Conservation (phyloP, 2,888 invertebrate genomes). For the Torymus texanus region DNA sequence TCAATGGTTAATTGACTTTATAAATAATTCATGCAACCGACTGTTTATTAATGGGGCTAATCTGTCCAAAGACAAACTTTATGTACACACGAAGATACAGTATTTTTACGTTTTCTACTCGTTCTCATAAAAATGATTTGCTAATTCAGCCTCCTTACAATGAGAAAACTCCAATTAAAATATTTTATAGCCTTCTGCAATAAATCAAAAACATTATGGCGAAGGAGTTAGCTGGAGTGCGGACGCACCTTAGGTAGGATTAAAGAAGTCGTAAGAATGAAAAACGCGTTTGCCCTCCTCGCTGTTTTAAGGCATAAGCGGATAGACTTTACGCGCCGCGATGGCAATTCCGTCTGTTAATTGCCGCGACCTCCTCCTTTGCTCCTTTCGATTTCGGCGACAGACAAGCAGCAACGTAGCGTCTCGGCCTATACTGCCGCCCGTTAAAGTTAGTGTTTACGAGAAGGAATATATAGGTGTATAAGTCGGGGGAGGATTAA, state of each 20-base stretch:
- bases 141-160: too few relatives aligned
- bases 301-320: conserved; percentile 54
- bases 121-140: too few relatives aligned
- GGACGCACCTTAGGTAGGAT: conserved; percentile 35
- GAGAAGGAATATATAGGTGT: conserved; percentile 64
- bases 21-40: too few relatives aligned
- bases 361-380: conserved; percentile 60
- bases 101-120: too few relatives aligned
- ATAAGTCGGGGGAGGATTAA: conserved; percentile 66
- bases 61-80: too few relatives aligned
- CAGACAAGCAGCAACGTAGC: neutral
- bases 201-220: conserved; percentile 46
- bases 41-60: too few relatives aligned
- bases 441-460: conserved; percentile 64
- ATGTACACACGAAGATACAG: too few relatives aligned
- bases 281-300: conserved; percentile 64
- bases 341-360: conserved; percentile 69
- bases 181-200: neutral
- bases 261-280: conserved; percentile 68
- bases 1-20: too few relatives aligned
- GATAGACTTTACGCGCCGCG: conserved; percentile 51
- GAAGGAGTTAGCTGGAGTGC: neutral
- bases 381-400: conserved; percentile 21
- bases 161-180: neutral
- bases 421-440: neutral